Percentiles rank a stretch among this genome's conserved stretches.
These are phyloP conservation scores for Drosophila recens DNA, from an alignment of 2,888 invertebrate species.

Conservation along the genomic window DNA sequence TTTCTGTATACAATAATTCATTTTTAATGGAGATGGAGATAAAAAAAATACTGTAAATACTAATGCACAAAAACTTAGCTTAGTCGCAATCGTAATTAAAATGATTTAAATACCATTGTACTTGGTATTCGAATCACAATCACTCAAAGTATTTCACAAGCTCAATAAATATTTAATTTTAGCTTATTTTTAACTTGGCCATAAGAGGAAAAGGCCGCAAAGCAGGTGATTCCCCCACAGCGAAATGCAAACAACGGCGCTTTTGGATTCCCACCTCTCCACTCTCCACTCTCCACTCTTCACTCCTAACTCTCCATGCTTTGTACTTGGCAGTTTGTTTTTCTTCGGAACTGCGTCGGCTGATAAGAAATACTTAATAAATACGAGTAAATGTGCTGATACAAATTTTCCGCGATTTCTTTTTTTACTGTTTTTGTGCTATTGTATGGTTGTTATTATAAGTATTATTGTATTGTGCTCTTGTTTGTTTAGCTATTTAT, in stretches of 20 bases:
- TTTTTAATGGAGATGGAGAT: background rate
- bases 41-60: background rate
- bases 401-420: constrained; percentile 38
- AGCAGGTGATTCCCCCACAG: constrained; percentile 58
- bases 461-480: constrained; percentile 17
- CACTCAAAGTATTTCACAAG: constrained; percentile 39
- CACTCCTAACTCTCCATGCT: background rate
- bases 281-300: background rate
- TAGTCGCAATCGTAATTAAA: background rate
- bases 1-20: background rate
- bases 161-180: constrained; percentile 36
- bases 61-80: background rate
- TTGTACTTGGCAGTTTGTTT: constrained; percentile 46
- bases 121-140: constrained; percentile 1
- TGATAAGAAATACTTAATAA: constrained; percentile 50
- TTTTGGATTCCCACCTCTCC: constrained; percentile 11
- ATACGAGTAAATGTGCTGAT: constrained; percentile 21
- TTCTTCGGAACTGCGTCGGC: constrained; percentile 62
- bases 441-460: constrained; percentile 2
- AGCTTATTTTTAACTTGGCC: constrained; percentile 32
- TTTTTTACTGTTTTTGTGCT: constrained; percentile 21
- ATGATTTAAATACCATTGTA: constrained; percentile 1
- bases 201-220: constrained; percentile 36
- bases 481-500: constrained; percentile 43
- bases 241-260: constrained; percentile 48